These are phyloP conservation scores for Labeo rohita DNA, from an alignment of 2,113 vertebrate genomes.

Conservation along the genomic window DNA sequence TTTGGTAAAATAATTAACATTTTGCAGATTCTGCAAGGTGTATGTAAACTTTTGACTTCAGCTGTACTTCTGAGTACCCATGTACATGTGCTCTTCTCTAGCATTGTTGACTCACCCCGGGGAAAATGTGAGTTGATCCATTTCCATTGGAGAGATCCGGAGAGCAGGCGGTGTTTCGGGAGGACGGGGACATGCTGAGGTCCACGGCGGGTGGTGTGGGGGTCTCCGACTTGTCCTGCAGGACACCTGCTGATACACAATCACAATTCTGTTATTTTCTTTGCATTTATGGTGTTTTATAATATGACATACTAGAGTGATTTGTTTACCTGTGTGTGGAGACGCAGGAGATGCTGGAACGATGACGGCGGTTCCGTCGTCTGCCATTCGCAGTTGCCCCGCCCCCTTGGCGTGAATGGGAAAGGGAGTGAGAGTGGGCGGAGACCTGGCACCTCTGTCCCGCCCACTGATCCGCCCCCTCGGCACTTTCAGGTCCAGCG, in stretches of 20 bases:
- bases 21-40: no score
- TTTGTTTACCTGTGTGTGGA: slow-evolving; percentile 78
- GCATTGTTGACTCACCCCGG: slow-evolving; percentile 78
- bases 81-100: slow-evolving; percentile 32
- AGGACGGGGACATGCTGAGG: slow-evolving; percentile 89
- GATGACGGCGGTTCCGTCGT: slow-evolving; percentile 78
- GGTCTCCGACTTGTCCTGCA: slow-evolving; percentile 80
- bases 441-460: slow-evolving; percentile 69
- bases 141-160: slow-evolving; percentile 83
- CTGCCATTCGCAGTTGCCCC: slow-evolving; percentile 78
- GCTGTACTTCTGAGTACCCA: not conserved
- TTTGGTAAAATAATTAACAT: no score
- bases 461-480: slow-evolving; percentile 78
- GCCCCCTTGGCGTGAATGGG: slow-evolving; percentile 69
- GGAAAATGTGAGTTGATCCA: slow-evolving; percentile 69
- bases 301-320: not conserved
- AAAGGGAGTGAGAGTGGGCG: slow-evolving; percentile 57
- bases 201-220: slow-evolving; percentile 85
- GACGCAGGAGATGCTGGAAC: slow-evolving; percentile 78
- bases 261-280: not conserved
- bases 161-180: slow-evolving; percentile 81
- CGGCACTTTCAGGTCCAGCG: slow-evolving; percentile 94
- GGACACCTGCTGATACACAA: slow-evolving; percentile 64
- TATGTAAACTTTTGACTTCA: no score
- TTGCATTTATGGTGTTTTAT: not conserved